Base-by-base conservation (phyloP, 2,797 vertebrate species). In the Petrocephalus schoutedeni region DNA sequence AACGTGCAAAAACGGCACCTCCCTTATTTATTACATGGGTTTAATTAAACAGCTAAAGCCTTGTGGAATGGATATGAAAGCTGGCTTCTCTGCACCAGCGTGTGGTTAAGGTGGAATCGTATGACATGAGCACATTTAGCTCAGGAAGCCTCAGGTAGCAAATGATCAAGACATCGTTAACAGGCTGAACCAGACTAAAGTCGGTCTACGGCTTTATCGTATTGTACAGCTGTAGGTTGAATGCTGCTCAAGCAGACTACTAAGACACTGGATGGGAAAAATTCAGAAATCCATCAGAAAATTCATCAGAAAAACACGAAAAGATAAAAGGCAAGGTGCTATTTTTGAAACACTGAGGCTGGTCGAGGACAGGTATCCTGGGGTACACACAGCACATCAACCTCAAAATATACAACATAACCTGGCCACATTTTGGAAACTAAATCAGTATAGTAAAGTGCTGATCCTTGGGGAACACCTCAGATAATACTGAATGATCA, bases 1-100 rank as follows among this genome's bases (percentile, higher is more conserved):
- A 85, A 88, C 36, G 57, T 88, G 82, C 32, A 56, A 32, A 85
- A 57, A 51, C 54, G n/a, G 53, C 54, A 64, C 88, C 32, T 86
- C 51, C n/a, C 9, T 51, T 57, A 53, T 86, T 51, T 74, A 51
- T 45, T 74, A 85, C 51, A 86, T n/a, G 16, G 5, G 7, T 57
- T 56, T 86, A 86, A 85, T 85, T 88, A 88, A 64, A 87, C 54
- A 49, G 74, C 7, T 14, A 36, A 86, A 67, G 51, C 87, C 45
- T 61, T 1, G 19, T 54, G 58, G 45, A 88, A 71, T 56, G 61
- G n/a, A 86, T 57, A 45, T 45, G 57, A 84, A 57, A 54, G 64
- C 32, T 74, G 19, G 19, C 57, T 56, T 61, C 21, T 36, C 41
- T 61, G 57, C 8, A 49, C 59, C 58, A 32, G 56, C 14, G 21